Conservation (phyloP, 2,113 vertebrate genomes). For the Lycaon pictus region DNA sequence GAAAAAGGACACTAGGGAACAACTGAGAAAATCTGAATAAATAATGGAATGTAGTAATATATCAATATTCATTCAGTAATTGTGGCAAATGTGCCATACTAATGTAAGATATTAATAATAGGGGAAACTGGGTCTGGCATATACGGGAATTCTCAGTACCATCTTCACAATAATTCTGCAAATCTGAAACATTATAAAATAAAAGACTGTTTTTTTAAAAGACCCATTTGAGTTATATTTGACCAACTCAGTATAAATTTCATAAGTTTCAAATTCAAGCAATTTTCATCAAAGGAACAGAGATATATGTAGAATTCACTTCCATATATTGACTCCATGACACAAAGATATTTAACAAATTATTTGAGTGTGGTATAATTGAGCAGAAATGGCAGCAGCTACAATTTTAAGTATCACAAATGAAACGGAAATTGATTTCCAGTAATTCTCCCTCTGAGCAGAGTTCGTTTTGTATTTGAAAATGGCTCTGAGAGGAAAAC, state of each 20-base stretch:
- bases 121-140: not conserved
- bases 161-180: not conserved
- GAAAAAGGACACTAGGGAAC: not conserved
- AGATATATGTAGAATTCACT: not conserved
- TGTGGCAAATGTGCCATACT: not conserved
- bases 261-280: not conserved
- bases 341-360: slow-evolving; percentile 50
- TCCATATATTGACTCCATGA: not conserved
- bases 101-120: not conserved
- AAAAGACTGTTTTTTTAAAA: not conserved
- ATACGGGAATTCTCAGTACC: not conserved
- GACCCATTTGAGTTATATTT: not conserved
- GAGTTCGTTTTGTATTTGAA: slow-evolving; percentile 80
- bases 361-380: slow-evolving; percentile 38
- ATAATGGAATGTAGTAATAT: not conserved
- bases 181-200: slow-evolving; percentile 29
- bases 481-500: slow-evolving; percentile 66
- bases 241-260: not conserved
- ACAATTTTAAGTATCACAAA: slow-evolving; percentile 49
- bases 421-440: slow-evolving; percentile 58
- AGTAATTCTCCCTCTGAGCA: slow-evolving; percentile 59
- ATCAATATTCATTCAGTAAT: not conserved
- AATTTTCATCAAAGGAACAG: not conserved
- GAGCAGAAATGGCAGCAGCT: not conserved
- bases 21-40: not conserved